phyloP scores from a whole-genome alignment of 2,113 vertebrate species.

The Agapornis roseicollis region DNA sequence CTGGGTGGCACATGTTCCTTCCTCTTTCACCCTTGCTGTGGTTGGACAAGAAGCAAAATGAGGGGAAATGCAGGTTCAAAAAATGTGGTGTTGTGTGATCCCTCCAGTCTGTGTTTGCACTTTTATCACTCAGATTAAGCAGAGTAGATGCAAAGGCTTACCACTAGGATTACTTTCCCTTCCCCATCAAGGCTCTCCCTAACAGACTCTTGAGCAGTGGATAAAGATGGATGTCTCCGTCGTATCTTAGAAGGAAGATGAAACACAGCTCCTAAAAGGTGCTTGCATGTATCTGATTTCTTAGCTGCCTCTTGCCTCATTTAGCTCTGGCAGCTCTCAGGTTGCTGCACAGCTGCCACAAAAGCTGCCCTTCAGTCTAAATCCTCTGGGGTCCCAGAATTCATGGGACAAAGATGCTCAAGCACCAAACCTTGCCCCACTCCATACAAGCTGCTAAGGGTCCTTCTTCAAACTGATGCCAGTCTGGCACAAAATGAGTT shows the following conservation, averaged over 20 bases:
- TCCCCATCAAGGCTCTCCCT: background rate
- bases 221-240: background rate
- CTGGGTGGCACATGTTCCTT: rapidly evolving
- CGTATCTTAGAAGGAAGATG: background rate
- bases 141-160: background rate
- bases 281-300: background rate
- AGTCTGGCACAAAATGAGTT: background rate
- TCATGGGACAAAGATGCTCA: rapidly evolving
- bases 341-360: background rate
- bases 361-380: background rate
- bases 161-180: background rate
- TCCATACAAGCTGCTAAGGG: background rate
- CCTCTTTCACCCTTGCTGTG: background rate
- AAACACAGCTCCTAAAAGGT: background rate
- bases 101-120: background rate
- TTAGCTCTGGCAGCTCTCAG: background rate
- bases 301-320: background rate
- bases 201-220: background rate
- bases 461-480: background rate
- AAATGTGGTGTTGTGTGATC: background rate
- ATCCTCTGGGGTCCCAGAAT: background rate
- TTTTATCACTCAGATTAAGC: background rate
- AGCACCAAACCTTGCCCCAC: background rate
- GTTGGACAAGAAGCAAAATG: background rate
- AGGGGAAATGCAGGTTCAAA: background rate